Percentiles rank a stretch among this genome's conserved stretches.
Evolutionary conservation across 1,140 invertebrate species (phyloP).

Genomic region (Procambarus virginalis): DNA sequence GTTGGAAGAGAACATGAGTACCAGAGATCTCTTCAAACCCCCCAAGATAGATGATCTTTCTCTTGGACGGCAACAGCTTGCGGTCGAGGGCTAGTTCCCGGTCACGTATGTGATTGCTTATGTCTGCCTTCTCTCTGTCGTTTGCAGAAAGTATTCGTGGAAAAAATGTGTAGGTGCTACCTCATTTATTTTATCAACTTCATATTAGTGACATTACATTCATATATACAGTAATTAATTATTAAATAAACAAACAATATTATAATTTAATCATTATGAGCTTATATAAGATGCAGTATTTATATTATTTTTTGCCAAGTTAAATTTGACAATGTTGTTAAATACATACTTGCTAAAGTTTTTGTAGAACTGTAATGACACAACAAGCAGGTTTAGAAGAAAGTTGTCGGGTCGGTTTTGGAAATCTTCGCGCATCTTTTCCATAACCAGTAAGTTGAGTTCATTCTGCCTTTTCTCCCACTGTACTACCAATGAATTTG

Average conservation of each 20-base stretch:
- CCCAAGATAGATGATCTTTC: slow-evolving; percentile 79
- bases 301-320: too few relatives aligned
- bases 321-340: neutral
- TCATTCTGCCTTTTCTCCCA: slow-evolving; percentile 75
- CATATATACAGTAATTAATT: too few relatives aligned
- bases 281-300: too few relatives aligned
- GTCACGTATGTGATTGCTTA: slow-evolving; percentile 71
- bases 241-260: too few relatives aligned
- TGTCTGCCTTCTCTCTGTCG: slow-evolving; percentile 74
- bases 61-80: slow-evolving; percentile 77
- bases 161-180: neutral
- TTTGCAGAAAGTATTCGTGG: neutral
- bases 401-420: slow-evolving; percentile 80
- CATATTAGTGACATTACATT: too few relatives aligned
- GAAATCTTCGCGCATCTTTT: slow-evolving; percentile 78
- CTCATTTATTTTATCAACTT: too few relatives aligned
- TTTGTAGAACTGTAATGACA: slow-evolving; percentile 85
- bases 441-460: slow-evolving; percentile 72
- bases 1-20: slow-evolving; percentile 74
- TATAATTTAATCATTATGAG: too few relatives aligned
- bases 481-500: slow-evolving; percentile 68
- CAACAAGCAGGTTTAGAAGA: slow-evolving; percentile 84
- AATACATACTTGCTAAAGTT: slow-evolving; percentile 83
- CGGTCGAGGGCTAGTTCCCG: slow-evolving; percentile 74
- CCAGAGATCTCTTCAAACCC: slow-evolving; percentile 79